Base-by-base conservation (phyloP, 2,888 invertebrate genomes). In the Platycnemis pennipes region DNA sequence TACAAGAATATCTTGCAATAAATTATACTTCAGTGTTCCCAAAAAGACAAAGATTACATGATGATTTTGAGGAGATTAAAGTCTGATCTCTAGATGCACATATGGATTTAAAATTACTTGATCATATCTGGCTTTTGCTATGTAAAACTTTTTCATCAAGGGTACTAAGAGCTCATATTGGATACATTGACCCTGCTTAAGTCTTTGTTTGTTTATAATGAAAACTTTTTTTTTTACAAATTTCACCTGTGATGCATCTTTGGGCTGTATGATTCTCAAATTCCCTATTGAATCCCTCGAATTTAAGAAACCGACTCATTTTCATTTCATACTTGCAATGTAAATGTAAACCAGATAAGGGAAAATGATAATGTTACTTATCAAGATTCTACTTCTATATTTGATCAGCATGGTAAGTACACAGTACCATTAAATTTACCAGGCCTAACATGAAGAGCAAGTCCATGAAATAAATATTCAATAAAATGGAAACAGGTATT, bases 321-420 rank as follows among this genome's bases (percentile, higher is more conserved):
- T 63, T 63, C 63, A 63, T 56, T 56, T 91, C 42, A 91, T 44
- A 91, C 63, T 91, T 91, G 49, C 91, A 91, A 63, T 91, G 49
- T 44, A 63, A 89, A 63, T 91, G 63, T 91, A 94, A 94, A 87
- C 88, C 53, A 88, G 88, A 87, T 56, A 94, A 77, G 69, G 69
- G 88, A 69, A 88, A 94, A 94, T 94, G 94, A 94, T 88, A 88
- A 94, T 88, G 88, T 94, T 88, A 88, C 88, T 94, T 94, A 88
- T 88, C 88, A 94, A 88, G 88, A 94, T 94, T 94, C 94, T 94
- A 94, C 94, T 94, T 94, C 94, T 94, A 94, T 94, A 88, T 95
- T 95, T 95, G 95, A 95, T 95, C 95, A 94, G 94, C 94, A 95
- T 94, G 94, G 94, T 95, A 95, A 95, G 95, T 95, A 95, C 95